A percentile compares a stretch with the other conserved stretches of the same genome.
phyloP scores from a whole-genome alignment of 2,888 invertebrate genomes.

The Amphipoea lucens region DNA sequence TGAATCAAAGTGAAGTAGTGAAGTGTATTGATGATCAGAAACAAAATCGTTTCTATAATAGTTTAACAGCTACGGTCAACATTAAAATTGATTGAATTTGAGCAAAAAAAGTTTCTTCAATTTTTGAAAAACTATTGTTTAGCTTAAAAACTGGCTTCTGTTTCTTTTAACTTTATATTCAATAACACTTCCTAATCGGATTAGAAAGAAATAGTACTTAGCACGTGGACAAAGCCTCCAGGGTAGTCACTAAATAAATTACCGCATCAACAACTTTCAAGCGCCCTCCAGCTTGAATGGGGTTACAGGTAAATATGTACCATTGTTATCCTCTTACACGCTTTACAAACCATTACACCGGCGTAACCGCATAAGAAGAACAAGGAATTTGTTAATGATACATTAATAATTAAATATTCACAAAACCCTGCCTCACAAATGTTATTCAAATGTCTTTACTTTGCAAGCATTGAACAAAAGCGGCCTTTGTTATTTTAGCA shows the following conservation, averaged over 20 bases:
- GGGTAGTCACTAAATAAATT: conserved; percentile 25
- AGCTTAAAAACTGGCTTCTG: not conserved
- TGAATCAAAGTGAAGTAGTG: not conserved
- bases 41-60: not conserved
- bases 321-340: conserved; percentile 1
- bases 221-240: not conserved
- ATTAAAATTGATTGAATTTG: too few relatives aligned
- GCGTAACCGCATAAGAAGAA: not conserved
- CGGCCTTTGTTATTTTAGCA: conserved; percentile 4
- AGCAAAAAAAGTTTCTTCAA: rapidly evolving
- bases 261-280: conserved; percentile 29
- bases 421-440: conserved; percentile 13
- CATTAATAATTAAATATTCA: conserved; percentile 5
- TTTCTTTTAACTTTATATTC: too few relatives aligned
- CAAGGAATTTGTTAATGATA: not conserved
- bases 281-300: conserved; percentile 15
- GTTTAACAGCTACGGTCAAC: not conserved
- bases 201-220: conserved; percentile 5
- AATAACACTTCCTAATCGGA: not conserved
- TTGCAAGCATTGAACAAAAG: conserved; percentile 17
- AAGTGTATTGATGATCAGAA: not conserved
- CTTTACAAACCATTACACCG: not conserved
- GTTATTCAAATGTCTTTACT: not conserved
- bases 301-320: conserved; percentile 42
- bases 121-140: too few relatives aligned